Evolutionary conservation across 2,113 vertebrate genomes (phyloP).

Genomic region (Rattus rattus): DNA sequence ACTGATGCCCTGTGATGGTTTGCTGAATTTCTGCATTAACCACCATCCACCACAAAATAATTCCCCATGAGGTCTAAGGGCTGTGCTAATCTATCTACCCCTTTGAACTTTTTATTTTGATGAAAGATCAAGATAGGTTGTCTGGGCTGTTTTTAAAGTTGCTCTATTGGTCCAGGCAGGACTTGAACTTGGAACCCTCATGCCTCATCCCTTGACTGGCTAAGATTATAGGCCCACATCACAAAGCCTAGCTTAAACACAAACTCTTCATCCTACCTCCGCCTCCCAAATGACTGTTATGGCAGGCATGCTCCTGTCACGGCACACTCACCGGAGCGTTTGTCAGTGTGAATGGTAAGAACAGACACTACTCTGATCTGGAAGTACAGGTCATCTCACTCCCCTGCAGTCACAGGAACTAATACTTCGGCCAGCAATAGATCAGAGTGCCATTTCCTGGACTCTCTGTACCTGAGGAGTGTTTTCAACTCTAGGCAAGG

Average conservation of each 20-base stretch:
- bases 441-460: not conserved
- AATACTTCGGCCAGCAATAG: not conserved
- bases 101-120: not conserved
- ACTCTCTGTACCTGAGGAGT: not conserved
- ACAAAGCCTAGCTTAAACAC: not conserved
- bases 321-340: not conserved
- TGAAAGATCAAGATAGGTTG: not conserved
- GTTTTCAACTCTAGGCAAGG: not conserved
- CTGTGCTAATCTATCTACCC: not conserved
- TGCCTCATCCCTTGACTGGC: not conserved
- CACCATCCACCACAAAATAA: not conserved
- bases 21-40: not conserved
- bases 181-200: not conserved
- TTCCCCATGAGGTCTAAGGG: not conserved
- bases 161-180: not conserved
- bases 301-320: no score
- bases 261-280: not conserved
- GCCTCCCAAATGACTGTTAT: not conserved
- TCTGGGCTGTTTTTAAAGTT: not conserved
- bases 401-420: slow-evolving; percentile 21
- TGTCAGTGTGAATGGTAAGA: not conserved
- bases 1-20: not conserved
- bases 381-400: not conserved
- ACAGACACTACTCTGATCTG: not conserved
- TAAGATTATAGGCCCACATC: not conserved